phyloP scores from a whole-genome alignment of 35 echinoderm and acorn worm species.

The Hemicentrotus pulcherrimus region DNA sequence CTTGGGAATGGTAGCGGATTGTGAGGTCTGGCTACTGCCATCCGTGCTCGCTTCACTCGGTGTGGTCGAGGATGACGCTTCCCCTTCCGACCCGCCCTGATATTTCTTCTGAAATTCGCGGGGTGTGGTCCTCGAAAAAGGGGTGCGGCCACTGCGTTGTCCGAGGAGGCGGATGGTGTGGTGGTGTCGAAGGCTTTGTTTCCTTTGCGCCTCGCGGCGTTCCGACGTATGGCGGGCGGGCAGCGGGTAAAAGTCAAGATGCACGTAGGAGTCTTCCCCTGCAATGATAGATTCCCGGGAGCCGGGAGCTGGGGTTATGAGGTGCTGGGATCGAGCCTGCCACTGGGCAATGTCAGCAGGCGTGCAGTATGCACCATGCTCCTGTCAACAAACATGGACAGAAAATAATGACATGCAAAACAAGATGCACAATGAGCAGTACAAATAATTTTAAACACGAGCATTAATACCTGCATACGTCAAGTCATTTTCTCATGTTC shows the following conservation, averaged over 20 bases:
- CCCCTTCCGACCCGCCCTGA: background rate
- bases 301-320: slow-evolving; percentile 6
- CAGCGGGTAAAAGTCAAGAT: slow-evolving; percentile 36
- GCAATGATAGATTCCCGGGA: background rate
- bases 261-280: slow-evolving; percentile 12
- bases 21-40: background rate
- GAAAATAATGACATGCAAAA: background rate
- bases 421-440: slow-evolving; percentile 7
- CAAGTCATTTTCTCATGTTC: no score
- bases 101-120: background rate
- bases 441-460: background rate
- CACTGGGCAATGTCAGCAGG: background rate
- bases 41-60: background rate
- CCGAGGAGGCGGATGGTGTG: slow-evolving; percentile 8
- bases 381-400: slow-evolving; percentile 29
- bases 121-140: background rate
- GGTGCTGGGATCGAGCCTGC: background rate
- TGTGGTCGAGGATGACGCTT: background rate
- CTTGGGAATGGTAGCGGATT: background rate
- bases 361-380: slow-evolving; percentile 27
- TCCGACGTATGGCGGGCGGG: slow-evolving; percentile 41
- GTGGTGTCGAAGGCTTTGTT: slow-evolving; percentile 31
- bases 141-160: background rate
- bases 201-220: slow-evolving; percentile 50
- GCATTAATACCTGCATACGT: no score